Evolutionary conservation across 2,888 invertebrate genomes (phyloP).

Genomic region (Acanthosoma haemorrhoidale): DNA sequence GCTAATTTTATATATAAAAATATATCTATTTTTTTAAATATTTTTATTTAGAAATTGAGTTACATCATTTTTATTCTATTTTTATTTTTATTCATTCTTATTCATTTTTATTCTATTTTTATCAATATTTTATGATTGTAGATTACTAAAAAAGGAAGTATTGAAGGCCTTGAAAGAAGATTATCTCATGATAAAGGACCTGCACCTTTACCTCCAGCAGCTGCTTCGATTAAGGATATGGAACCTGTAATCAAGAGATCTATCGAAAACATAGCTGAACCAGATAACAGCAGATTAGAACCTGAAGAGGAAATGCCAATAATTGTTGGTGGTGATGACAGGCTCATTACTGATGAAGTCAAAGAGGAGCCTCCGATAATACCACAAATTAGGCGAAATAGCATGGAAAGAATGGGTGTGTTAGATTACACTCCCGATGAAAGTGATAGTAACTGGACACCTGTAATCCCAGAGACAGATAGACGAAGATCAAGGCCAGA

Average conservation of each 20-base stretch:
- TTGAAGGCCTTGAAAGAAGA: conserved; percentile 52
- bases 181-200: conserved; percentile 69
- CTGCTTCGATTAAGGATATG: conserved; percentile 28
- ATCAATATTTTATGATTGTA: not conserved
- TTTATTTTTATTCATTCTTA: not conserved
- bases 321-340: not conserved
- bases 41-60: not conserved
- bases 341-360: not conserved
- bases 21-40: not conserved
- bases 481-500: conserved; percentile 8
- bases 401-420: conserved; percentile 23
- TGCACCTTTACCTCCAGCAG: conserved; percentile 63
- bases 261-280: not conserved
- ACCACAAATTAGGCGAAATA: conserved; percentile 32
- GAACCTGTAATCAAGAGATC: conserved; percentile 15
- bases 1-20: not conserved
- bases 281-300: not conserved
- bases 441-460: conserved; percentile 16
- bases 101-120: not conserved
- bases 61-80: not conserved
- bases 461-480: not conserved
- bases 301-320: not conserved
- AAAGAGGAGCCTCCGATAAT: conserved; percentile 33
- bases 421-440: conserved; percentile 20
- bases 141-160: conserved; percentile 49